phyloP scores from a whole-genome alignment of 2,888 invertebrate genomes.

The Callimorpha dominula region DNA sequence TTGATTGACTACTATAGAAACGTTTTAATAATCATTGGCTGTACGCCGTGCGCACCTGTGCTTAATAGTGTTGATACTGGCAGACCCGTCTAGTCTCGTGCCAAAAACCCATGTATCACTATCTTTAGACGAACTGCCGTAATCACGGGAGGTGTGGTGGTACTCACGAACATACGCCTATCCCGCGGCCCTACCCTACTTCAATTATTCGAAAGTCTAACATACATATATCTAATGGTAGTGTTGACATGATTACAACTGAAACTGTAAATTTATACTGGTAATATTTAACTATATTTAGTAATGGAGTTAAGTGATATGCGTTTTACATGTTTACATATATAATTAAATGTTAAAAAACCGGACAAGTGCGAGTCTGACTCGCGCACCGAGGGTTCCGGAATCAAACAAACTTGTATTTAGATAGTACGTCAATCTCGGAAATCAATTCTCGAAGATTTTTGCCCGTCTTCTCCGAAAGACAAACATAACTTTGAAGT shows the following conservation, averaged over 20 bases:
- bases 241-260: background rate
- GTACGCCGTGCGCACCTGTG: conserved; percentile 37
- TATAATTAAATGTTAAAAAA: no score
- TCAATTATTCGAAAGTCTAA: conserved; percentile 23
- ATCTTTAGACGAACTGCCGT: conserved; percentile 54
- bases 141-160: conserved; percentile 40
- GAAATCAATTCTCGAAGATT: no score
- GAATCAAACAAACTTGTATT: no score
- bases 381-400: no score
- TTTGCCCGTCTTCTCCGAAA: no score
- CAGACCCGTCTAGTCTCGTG: conserved; percentile 44
- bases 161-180: conserved; percentile 32
- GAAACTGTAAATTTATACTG: background rate
- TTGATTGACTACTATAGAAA: conserved; percentile 21
- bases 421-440: no score
- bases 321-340: no score
- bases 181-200: conserved; percentile 34
- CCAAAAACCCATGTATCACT: conserved; percentile 54
- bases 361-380: no score
- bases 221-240: background rate
- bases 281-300: background rate
- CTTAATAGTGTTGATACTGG: conserved; percentile 54
- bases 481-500: no score
- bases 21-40: conserved; percentile 26
- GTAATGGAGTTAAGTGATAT: background rate